Base-by-base conservation (phyloP, 2,113 vertebrate genomes). In the Cichladusa arquata region DNA sequence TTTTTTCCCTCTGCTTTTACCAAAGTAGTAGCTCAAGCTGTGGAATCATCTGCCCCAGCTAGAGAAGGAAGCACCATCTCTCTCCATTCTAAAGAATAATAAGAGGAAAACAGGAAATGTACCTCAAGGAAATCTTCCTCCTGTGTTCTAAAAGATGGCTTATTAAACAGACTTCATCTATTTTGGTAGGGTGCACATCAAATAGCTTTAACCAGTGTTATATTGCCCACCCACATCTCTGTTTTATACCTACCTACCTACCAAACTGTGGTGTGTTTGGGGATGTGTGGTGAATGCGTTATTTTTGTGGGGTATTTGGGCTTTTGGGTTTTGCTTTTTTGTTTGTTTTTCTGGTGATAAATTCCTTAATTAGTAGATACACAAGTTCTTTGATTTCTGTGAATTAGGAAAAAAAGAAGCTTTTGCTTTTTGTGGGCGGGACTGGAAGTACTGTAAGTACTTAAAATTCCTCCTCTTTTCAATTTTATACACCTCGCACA, bases 401-500 rank as follows among this genome's bases (percentile, higher is more conserved):
- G 13, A 82, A 79, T 14, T 7, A 48, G n/a, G 56, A 40, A 87
- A 77, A 77, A 67, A 92, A 53, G 4, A 26, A 71, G 29, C 4
- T 64, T 86, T 45, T 62, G 5, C 5, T 66, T 62, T 60, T 60
- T 81, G 29, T 67, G 19, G 9, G 16, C 72, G 29, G 7, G 47
- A 84, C 5, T 33, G 29, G 18, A 72, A 78, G 5, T 19, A 9
- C 12, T 57, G 4, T 15, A 57, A 84, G 4, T 85, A 19, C 8
- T 24, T 56, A 51, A 60, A 76, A 69, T 26, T 29, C 3, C 6
- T 67, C 14, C 9, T 28, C 45, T 36, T 88, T 73, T 56, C 29
- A 26, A 8, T 65, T 81, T 22, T 81, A 34, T 47, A 28, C 4
- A 33, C 12, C 22, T 84, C 0, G 0, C 23, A 58, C 14, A 45